A percentile compares a stretch with the other conserved stretches of the same genome.
These are phyloP conservation scores for Rhagologus leucostigma DNA, from an alignment of 2,113 vertebrate species.

Conservation along the genomic window DNA sequence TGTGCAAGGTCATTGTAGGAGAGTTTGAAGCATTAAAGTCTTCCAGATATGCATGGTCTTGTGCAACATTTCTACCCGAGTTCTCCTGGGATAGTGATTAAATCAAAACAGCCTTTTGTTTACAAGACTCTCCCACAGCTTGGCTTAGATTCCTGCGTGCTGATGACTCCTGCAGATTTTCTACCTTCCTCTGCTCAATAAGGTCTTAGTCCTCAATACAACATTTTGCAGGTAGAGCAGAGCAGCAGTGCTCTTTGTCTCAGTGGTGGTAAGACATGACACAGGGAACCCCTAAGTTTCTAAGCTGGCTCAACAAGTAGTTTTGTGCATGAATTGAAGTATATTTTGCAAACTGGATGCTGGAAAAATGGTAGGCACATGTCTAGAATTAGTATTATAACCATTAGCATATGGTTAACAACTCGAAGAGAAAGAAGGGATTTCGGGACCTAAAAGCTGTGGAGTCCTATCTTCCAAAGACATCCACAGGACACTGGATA, in stretches of 20 bases:
- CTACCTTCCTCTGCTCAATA: background rate
- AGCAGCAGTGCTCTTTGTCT: background rate
- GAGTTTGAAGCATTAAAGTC: background rate
- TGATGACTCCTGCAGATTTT: background rate
- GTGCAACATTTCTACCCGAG: background rate
- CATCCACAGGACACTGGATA: background rate
- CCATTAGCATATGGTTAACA: background rate
- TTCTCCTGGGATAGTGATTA: background rate
- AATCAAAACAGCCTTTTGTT: background rate
- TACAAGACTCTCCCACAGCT: background rate
- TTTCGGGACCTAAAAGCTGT: background rate
- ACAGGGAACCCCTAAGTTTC: background rate
- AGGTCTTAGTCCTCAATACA: background rate
- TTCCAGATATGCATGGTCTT: accelerated
- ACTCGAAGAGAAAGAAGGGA: background rate
- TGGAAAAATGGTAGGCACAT: background rate
- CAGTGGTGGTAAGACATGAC: accelerated
- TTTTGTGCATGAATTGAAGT: background rate
- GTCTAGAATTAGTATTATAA: background rate
- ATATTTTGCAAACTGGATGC: background rate
- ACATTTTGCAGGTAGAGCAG: background rate
- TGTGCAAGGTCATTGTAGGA: background rate
- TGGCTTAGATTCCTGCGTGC: background rate
- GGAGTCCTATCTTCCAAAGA: background rate
- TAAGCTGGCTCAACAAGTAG: background rate